Percentiles rank a stretch among this genome's conserved stretches.
Evolutionary conservation across 53 echinoderm and acorn worm genomes (phyloP).

Genomic region (Apostichopus leukothele): DNA sequence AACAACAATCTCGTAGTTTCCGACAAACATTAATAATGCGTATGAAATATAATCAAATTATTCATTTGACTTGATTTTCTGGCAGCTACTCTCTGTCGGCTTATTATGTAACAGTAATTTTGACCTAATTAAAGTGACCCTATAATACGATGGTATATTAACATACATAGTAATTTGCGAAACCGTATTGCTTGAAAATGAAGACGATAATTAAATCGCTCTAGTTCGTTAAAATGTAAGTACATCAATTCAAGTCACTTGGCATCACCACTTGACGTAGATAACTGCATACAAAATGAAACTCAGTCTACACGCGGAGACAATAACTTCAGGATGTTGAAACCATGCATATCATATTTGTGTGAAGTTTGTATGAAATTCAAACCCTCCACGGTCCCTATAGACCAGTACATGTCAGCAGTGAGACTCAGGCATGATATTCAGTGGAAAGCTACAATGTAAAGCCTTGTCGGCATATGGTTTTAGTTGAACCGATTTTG

Average conservation of each 20-base stretch:
- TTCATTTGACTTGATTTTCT: background rate
- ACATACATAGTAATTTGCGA: too few relatives aligned
- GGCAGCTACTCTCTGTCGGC: background rate
- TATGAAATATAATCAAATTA: background rate
- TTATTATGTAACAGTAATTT: background rate
- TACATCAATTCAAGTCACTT: background rate
- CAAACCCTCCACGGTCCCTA: background rate
- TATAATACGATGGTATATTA: too few relatives aligned
- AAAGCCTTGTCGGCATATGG: background rate
- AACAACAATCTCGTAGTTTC: background rate
- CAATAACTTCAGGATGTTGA: background rate
- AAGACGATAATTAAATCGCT: background rate
- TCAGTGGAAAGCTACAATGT: background rate
- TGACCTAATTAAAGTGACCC: background rate
- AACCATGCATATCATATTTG: background rate
- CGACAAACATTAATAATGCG: background rate
- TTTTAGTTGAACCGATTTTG: background rate
- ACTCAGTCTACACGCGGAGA: background rate
- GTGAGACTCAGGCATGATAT: background rate
- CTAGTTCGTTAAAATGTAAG: background rate
- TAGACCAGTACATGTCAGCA: background rate
- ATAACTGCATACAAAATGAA: background rate
- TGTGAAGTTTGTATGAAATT: conserved; percentile 4
- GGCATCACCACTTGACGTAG: background rate
- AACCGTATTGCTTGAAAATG: background rate